These are phyloP conservation scores for Hippoglossus stenolepis DNA, from an alignment of 2,113 vertebrate species.

Conservation along the genomic window DNA sequence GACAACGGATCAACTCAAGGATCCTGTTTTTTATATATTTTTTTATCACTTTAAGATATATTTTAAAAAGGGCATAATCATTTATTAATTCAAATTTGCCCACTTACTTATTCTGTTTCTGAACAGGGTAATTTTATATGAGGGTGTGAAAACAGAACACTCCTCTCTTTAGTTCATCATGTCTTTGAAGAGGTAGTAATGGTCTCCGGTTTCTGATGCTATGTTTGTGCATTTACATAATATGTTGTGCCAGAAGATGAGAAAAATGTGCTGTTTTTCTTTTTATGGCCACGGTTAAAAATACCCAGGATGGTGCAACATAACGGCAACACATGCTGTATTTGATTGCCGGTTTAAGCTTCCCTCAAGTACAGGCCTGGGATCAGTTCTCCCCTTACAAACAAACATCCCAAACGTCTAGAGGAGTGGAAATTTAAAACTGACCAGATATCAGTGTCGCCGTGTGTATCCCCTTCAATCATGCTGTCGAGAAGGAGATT, in stretches of 20 bases:
- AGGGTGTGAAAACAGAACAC: conserved; percentile 27
- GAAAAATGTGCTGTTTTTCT: conserved; percentile 43
- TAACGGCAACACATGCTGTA: conserved; percentile 61
- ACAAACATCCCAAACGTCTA: conserved; percentile 48
- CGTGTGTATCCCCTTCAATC: neutral
- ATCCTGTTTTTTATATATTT: conserved; percentile 8
- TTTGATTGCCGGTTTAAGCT: conserved; percentile 48
- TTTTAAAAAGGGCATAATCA: conserved; percentile 8
- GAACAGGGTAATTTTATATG: conserved; percentile 26
- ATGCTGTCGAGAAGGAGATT: conserved; percentile 26
- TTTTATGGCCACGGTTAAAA: conserved; percentile 59
- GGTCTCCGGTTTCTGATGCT: conserved; percentile 46
- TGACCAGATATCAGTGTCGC: conserved; percentile 45
- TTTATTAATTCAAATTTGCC: conserved; percentile 29
- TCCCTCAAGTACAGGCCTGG: conserved; percentile 34
- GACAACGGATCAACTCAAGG: conserved; percentile 39
- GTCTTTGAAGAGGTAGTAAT: conserved; percentile 72
- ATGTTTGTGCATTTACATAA: conserved; percentile 71
- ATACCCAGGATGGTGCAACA: conserved; percentile 74
- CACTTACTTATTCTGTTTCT: conserved; percentile 26
- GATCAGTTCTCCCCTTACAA: conserved; percentile 34
- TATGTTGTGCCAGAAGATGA: conserved; percentile 55
- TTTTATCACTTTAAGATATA: neutral
- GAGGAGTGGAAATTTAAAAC: conserved; percentile 16
- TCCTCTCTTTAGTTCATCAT: conserved; percentile 50